A percentile compares a stretch with the other conserved stretches of the same genome.
Conservation (phyloP, 2,113 vertebrate species). For the Chaetodon trifascialis region DNA sequence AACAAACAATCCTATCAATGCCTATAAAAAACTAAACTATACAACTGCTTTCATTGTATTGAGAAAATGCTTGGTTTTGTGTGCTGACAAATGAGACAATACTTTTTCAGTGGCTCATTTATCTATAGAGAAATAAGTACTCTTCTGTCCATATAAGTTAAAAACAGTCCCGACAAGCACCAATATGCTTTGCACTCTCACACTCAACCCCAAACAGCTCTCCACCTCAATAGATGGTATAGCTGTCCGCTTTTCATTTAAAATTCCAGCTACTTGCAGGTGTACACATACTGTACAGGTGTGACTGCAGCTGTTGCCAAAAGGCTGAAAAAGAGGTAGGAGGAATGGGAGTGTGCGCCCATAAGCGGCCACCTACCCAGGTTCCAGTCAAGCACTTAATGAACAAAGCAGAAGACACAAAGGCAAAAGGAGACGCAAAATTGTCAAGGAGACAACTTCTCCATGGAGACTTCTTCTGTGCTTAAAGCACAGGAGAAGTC, state of each 20-base stretch:
- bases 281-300: neutral
- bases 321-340: conserved; percentile 4
- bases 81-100: neutral
- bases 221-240: neutral
- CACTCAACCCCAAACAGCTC: neutral
- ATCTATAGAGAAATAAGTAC: neutral
- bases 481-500: conserved; percentile 34
- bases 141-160: neutral
- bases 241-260: neutral
- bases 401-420: conserved; percentile 44
- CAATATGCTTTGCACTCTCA: neutral
- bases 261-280: neutral
- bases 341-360: conserved; percentile 1
- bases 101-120: neutral
- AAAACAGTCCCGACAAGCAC: neutral
- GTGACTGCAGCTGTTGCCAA: neutral
- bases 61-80: neutral
- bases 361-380: conserved; percentile 3
- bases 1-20: neutral
- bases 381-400: conserved; percentile 46
- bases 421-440: conserved; percentile 48
- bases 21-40: neutral
- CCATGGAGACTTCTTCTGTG: too few species aligned
- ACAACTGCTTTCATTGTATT: neutral
- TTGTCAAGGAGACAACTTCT: conserved; percentile 67